Base-by-base conservation (phyloP, 2,797 vertebrate genomes). In the Calcarius lapponicus region DNA sequence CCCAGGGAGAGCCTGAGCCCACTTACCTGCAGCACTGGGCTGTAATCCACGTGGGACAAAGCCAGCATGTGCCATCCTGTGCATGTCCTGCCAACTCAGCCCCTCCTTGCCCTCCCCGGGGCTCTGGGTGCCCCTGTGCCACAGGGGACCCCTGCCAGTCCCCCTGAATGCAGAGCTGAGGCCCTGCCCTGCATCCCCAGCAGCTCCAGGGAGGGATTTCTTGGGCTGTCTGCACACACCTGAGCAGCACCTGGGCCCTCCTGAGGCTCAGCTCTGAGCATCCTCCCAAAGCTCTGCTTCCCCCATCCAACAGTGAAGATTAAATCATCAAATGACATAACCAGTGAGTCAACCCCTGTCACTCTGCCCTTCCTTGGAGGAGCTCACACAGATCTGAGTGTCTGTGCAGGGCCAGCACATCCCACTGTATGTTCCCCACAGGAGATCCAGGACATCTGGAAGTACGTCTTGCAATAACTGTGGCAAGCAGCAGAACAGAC, bases 281-380 rank as follows among this genome's bases (percentile, higher is more conserved):
- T 6, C 78, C 11, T 76, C 69, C 83, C 4, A 3, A 26, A 57
- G 64, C 47, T 32, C 79, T 29, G 84, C 75, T 20, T 54, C 60
- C 54, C 67, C 53, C 36, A 29, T 29, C 75, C 87, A 21, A 22
- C 1, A 45, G 62, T 0, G 43, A 45, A 13, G 75, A 80, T 80
- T 50, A 75, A 80, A 83, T 86, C 86, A 85, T 34, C 80, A 38
- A 38, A n/a, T 72, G 45, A 50, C 60, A 64, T 10, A 62, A 58
- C 32, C 21, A 6, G 71, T 54, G 94, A 87, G 53, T 85, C 95
- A 91, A 58, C 6, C 53, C 6, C 61, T 56, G 75, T 29, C 69
- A 11, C 64, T 62, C 67, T 88, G 92, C 82, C 79, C 84, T 93
- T 80, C 79, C 89, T 31, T 8, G 80, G 81, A 80, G 80, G 76